Percentiles rank a stretch among this genome's conserved stretches.
These are phyloP conservation scores for Anagrus nilaparvatae DNA, from an alignment of 1,140 invertebrate species.

Conservation along the genomic window DNA sequence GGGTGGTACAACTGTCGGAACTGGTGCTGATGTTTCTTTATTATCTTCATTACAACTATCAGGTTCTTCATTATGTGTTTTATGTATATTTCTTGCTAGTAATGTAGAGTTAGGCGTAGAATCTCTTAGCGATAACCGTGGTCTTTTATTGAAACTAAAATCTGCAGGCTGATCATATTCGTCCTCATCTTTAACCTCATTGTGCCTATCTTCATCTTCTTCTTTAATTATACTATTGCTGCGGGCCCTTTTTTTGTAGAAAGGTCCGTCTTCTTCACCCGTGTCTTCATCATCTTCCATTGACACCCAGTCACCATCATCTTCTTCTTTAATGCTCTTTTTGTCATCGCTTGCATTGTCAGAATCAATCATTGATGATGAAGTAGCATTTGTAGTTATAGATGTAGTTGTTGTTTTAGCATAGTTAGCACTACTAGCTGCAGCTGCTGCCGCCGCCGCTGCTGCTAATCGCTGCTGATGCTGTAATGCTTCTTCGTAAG, in stretches of 20 bases:
- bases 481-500: slow-evolving; percentile 29
- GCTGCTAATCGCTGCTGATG: slow-evolving; percentile 37
- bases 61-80: too few species aligned
- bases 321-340: slow-evolving; percentile 40
- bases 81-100: too few species aligned
- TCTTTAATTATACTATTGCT: slow-evolving; percentile 41
- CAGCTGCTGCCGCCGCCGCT: slow-evolving; percentile 20
- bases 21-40: too few species aligned
- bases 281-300: slow-evolving; percentile 22
- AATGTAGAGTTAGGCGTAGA: slow-evolving; percentile 50
- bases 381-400: slow-evolving; percentile 38
- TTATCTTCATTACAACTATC: too few species aligned
- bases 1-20: slow-evolving; percentile 27
- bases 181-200: slow-evolving; percentile 25
- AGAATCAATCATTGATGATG: slow-evolving; percentile 35
- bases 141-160: slow-evolving; percentile 55
- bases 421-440: slow-evolving; percentile 14
- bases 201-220: slow-evolving; percentile 28
- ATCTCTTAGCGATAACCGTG: slow-evolving; percentile 51
- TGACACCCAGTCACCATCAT: slow-evolving; percentile 46
- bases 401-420: slow-evolving; percentile 33
- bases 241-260: background rate
- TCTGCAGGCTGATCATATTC: slow-evolving; percentile 53
- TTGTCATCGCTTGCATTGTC: background rate
- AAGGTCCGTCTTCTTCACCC: slow-evolving; percentile 51